phyloP scores from a whole-genome alignment of 2,797 vertebrate genomes.

The Myotis pilosus region DNA sequence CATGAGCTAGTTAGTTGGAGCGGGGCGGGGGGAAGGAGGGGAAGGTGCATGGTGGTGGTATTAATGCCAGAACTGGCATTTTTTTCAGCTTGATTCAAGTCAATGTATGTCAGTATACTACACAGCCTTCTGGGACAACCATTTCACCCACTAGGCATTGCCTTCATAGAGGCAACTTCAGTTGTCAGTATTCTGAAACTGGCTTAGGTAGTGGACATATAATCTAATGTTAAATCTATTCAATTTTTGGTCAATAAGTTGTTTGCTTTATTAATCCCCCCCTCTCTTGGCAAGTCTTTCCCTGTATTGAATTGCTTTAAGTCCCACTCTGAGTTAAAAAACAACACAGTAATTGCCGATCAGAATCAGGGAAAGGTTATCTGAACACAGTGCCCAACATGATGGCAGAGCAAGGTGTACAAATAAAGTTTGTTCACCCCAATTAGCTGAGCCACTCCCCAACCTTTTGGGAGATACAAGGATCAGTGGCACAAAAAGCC shows the following conservation, averaged over 20 bases:
- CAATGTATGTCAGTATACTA: not conserved
- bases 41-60: not conserved
- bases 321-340: not conserved
- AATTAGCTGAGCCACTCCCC: not conserved
- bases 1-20: not conserved
- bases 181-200: not conserved
- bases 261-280: not conserved
- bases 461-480: not conserved
- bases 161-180: not conserved
- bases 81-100: not conserved
- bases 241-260: not conserved
- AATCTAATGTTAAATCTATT: not conserved
- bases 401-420: not conserved
- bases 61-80: not conserved
- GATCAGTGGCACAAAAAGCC: not conserved
- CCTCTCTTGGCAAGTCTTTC: not conserved
- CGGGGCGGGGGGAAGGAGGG: not conserved
- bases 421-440: not conserved
- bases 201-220: not conserved
- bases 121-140: not conserved
- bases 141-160: not conserved
- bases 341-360: not conserved
- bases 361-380: not conserved
- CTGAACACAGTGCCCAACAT: not conserved
- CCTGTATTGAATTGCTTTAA: not conserved